phyloP scores from a whole-genome alignment of 2,797 vertebrate species.

The Scarus forsteni region DNA sequence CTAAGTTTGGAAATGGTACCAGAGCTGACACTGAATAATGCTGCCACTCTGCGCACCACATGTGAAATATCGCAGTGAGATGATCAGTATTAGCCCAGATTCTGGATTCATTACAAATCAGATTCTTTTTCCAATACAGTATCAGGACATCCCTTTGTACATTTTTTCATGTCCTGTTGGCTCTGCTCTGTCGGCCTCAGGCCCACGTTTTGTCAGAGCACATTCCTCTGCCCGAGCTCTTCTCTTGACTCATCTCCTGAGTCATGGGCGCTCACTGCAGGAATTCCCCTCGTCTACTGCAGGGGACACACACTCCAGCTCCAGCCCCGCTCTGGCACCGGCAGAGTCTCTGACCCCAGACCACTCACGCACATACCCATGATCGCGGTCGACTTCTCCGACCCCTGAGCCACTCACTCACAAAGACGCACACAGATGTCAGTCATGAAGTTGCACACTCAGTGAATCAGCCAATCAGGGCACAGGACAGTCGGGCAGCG shows the following conservation, averaged over 20 bases:
- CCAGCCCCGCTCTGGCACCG: background rate
- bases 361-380: constrained; percentile 7
- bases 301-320: constrained; percentile 4
- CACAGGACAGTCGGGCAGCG: background rate
- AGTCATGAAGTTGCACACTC: background rate
- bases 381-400: background rate
- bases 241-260: constrained; percentile 52
- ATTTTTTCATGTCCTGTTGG: background rate
- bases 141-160: no score
- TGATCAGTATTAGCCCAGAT: no score
- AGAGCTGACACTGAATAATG: no score
- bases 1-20: no score
- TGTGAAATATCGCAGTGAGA: no score
- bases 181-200: background rate
- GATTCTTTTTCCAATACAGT: no score
- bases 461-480: constrained; percentile 12
- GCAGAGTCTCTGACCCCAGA: background rate
- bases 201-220: constrained; percentile 16
- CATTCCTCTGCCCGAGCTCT: constrained; percentile 7
- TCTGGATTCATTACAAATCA: no score
- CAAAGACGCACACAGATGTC: constrained; percentile 4
- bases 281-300: constrained; percentile 52
- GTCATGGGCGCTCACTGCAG: constrained; percentile 18
- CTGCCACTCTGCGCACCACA: no score
- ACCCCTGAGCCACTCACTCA: constrained; percentile 2